Evolutionary conservation across 2,888 invertebrate species (phyloP).

Genomic region (Lasioglossum morio): DNA sequence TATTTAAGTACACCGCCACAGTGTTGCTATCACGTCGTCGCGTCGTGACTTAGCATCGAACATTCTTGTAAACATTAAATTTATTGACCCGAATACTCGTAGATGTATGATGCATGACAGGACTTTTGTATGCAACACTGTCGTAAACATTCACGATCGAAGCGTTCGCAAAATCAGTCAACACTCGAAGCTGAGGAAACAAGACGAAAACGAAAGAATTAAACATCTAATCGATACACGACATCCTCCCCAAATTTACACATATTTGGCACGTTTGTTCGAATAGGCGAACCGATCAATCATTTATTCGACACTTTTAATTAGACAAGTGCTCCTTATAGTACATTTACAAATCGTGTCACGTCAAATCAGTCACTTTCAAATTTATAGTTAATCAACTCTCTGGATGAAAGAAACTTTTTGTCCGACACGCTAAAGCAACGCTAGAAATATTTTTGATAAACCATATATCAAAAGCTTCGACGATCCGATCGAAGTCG

Average conservation of each 20-base stretch:
- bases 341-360: conserved; percentile 1
- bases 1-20: conserved; percentile 21
- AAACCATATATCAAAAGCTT: neutral
- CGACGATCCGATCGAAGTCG: neutral
- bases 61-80: conserved; percentile 10
- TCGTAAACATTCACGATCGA: neutral
- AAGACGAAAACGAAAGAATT: neutral
- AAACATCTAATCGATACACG: neutral
- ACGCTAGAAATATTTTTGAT: neutral
- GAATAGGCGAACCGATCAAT: conserved; percentile 35
- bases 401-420: neutral
- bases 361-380: neutral
- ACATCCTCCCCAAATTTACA: conserved; percentile 16
- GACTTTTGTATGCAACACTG: neutral
- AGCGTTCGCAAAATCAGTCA: neutral
- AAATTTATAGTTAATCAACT: neutral
- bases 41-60: conserved; percentile 19
- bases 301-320: neutral
- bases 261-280: conserved; percentile 65
- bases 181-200: neutral
- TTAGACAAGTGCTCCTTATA: conserved; percentile 10
- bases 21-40: conserved; percentile 27
- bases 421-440: neutral
- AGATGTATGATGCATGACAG: conserved; percentile 17
- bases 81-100: conserved; percentile 28